Conservation (phyloP, 2,113 vertebrate genomes). For the Origma solitaria region DNA sequence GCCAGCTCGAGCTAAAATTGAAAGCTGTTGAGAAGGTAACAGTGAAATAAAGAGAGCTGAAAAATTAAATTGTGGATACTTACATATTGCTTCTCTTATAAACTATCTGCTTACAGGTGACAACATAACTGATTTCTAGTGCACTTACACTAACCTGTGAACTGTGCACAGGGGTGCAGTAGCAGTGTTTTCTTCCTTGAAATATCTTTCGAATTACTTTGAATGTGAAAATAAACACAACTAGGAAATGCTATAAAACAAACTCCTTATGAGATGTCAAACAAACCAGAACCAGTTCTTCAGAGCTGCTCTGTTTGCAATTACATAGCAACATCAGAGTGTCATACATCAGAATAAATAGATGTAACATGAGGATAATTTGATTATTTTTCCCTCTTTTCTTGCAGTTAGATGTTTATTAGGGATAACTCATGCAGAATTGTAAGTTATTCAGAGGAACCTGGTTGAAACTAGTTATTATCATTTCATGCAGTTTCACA, state of each 20-base stretch:
- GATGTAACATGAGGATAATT: not conserved
- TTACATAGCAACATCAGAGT: not conserved
- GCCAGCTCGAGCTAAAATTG: constrained; percentile 30
- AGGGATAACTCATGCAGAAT: not conserved
- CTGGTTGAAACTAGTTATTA: constrained; percentile 15
- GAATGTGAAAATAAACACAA: not conserved
- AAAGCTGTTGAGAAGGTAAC: constrained; percentile 10
- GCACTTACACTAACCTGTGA: not conserved
- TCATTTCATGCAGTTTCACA: constrained; percentile 17
- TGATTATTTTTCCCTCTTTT: constrained; percentile 8
- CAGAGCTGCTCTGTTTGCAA: not conserved
- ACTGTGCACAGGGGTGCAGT: not conserved
- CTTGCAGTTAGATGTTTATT: not conserved
- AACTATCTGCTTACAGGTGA: not conserved
- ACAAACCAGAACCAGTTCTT: not conserved
- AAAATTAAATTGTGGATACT: not conserved
- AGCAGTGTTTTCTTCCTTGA: not conserved
- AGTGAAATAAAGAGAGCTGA: not conserved
- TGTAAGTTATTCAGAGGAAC: not conserved
- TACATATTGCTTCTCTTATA: not conserved
- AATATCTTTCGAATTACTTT: not conserved
- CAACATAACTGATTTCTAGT: not conserved
- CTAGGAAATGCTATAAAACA: not conserved
- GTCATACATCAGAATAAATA: not conserved
- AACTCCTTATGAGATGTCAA: not conserved